Evolutionary conservation across 2,797 vertebrate genomes (phyloP), one percentile per base, ranked within the genome.

Genomic region (Siniperca obscura): DNA sequence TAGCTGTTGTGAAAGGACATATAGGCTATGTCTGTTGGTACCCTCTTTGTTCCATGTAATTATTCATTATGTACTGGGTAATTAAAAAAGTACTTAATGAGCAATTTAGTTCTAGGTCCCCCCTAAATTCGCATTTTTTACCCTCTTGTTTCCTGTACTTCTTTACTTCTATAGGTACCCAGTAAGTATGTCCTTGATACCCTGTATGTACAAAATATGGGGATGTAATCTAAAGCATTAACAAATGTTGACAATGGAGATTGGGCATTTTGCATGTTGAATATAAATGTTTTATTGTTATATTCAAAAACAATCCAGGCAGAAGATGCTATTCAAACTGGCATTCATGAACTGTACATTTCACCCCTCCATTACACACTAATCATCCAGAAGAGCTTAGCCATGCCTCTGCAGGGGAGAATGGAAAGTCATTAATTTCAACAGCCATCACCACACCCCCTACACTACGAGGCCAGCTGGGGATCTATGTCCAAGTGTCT

Each of bases 371-470:
- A 38, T 76, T 66, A 60, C 71, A 30, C n/a, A 10, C 67, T 76
- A 30, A 84, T 67, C 76, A 66, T 60, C 50, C 38, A 55, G 38
- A 61, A 1, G 53, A 60, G 53, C 53, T 27, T 17, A 25, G 67
- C 38, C 30, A 16, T 4, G 36, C 4, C 1, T 14, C 55, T 53
- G 16, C 50, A 50, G 40, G 30, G 13, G 9, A 40, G 60, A 44
- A 48, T 1, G 70, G 66, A 65, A 81, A 81, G 70, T 81, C 60
- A n/a, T 74, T 85, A 44, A 70, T 73, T 81, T 34, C 4, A 52
- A 59, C 76, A 66, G 46, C 7, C 46, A 84, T 61, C 42, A 68
- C 27, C 27, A 78, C 70, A 42, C 10, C 22, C 9, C 38, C n/a
- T 7, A 55, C 19, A 22, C 56, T 19, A 50, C 13, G 1, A 55